Conservation (phyloP, 2,797 vertebrate species). For the Myripristis murdjan region DNA sequence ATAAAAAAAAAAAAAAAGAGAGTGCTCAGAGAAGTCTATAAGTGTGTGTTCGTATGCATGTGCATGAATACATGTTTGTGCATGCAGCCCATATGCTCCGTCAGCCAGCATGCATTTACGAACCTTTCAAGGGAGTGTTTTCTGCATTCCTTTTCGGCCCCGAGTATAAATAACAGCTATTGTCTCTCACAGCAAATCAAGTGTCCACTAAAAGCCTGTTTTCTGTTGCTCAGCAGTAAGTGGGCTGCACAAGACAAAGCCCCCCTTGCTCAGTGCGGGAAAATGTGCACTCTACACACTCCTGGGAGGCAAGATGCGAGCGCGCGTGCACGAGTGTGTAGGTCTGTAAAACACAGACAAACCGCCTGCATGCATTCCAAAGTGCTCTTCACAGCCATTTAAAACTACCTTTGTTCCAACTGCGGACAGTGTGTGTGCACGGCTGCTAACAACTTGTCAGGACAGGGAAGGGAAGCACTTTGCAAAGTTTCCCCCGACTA, state of each 20-base stretch:
- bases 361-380: conserved; percentile 28
- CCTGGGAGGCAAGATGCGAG: conserved; percentile 66
- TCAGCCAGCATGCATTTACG: conserved; percentile 22
- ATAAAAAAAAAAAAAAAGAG: too few species aligned
- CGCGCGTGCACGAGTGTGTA: conserved; percentile 18
- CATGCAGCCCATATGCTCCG: not conserved
- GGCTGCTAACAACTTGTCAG: conserved; percentile 62
- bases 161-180: conserved; percentile 67
- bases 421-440: conserved; percentile 18
- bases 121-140: conserved; percentile 55
- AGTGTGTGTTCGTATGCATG: conserved; percentile 1
- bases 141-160: conserved; percentile 22
- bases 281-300: conserved; percentile 71
- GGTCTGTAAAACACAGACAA: conserved; percentile 49
- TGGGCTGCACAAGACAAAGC: conserved; percentile 60
- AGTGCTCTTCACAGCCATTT: conserved; percentile 47
- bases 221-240: conserved; percentile 57
- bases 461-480: conserved; percentile 52
- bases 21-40: not conserved
- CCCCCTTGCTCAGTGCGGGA: conserved; percentile 32
- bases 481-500: conserved; percentile 21
- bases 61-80: not conserved
- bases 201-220: conserved; percentile 67
- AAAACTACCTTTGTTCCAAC: conserved; percentile 44
- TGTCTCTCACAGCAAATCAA: conserved; percentile 65